phyloP scores from a whole-genome alignment of 92 coral and sea anemone species.

The Bergia puertoricense region DNA sequence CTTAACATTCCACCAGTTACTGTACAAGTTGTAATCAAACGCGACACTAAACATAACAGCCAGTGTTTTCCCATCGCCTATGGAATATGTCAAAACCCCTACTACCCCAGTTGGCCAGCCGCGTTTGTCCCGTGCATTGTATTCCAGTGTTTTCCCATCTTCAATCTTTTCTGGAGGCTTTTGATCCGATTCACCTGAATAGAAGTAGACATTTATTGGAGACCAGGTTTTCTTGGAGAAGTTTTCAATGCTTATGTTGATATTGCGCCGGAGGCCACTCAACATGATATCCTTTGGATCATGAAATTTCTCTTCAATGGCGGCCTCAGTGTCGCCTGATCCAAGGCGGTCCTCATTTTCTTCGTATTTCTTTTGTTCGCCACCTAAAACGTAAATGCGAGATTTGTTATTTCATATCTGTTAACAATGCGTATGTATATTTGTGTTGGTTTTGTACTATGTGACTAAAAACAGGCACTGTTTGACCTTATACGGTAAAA shows the following conservation, averaged over 20 bases:
- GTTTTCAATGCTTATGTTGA: not conserved
- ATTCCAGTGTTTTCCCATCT: not conserved
- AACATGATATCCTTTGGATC: not conserved
- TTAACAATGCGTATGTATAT: too few relatives aligned
- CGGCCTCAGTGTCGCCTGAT: too few relatives aligned
- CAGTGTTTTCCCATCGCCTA: not conserved
- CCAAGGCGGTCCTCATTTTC: too few relatives aligned
- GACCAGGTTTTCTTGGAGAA: not conserved
- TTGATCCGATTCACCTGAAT: not conserved
- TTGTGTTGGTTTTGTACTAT: too few relatives aligned
- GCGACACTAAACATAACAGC: constrained; percentile 9
- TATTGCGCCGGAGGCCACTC: not conserved
- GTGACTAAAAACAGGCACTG: too few relatives aligned
- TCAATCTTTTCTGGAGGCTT: not conserved
- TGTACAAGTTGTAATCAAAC: constrained; percentile 8
- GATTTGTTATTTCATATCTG: too few relatives aligned
- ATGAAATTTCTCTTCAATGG: not conserved
- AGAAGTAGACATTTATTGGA: not conserved
- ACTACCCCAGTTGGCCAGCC: not conserved
- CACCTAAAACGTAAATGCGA: too few relatives aligned
- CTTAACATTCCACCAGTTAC: constrained; percentile 7
- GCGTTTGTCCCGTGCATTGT: not conserved
- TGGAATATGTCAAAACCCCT: not conserved
- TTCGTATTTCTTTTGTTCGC: too few relatives aligned
- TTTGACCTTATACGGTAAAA: too few relatives aligned